Evolutionary conservation across 2,113 vertebrate species (phyloP).

Genomic region (Amphilophus citrinellus): DNA sequence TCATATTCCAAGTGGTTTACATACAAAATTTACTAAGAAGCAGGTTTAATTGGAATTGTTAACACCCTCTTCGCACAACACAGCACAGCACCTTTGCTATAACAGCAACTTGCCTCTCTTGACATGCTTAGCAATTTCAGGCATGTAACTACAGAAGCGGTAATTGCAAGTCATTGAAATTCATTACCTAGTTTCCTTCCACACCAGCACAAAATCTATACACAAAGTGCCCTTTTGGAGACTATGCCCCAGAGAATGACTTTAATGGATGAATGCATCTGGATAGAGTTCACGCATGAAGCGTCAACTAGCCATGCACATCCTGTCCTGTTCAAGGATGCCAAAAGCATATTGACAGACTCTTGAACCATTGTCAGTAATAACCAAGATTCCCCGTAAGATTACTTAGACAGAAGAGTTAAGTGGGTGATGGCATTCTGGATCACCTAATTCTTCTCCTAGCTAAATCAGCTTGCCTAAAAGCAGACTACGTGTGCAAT

Average conservation of each 20-base stretch:
- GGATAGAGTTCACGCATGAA: conserved; percentile 41
- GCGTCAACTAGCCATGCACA: background rate
- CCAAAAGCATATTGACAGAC: background rate
- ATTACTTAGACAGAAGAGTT: background rate
- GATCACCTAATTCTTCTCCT: conserved; percentile 5
- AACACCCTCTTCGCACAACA: conserved; percentile 27
- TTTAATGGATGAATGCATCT: conserved; percentile 66
- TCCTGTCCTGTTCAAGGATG: background rate
- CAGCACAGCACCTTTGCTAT: conserved; percentile 17
- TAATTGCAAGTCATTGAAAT: conserved; percentile 71
- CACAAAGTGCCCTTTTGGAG: conserved; percentile 54
- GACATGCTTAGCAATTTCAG: conserved; percentile 44
- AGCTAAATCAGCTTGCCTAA: conserved; percentile 3
- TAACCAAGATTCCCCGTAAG: background rate
- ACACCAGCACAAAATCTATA: conserved; percentile 63
- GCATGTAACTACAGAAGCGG: conserved; percentile 58
- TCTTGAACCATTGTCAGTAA: conserved; percentile 17
- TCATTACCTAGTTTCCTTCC: conserved; percentile 67
- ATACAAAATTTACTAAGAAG: conserved; percentile 18
- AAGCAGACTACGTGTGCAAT: conserved; percentile 2
- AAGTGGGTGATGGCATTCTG: background rate
- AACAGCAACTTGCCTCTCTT: conserved; percentile 7
- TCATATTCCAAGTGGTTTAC: conserved; percentile 8
- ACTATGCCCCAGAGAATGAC: conserved; percentile 29
- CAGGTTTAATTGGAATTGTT: conserved; percentile 46